These are phyloP conservation scores for Acestrorhynchus altus DNA, from an alignment of 2,797 vertebrate genomes.

Conservation along the genomic window DNA sequence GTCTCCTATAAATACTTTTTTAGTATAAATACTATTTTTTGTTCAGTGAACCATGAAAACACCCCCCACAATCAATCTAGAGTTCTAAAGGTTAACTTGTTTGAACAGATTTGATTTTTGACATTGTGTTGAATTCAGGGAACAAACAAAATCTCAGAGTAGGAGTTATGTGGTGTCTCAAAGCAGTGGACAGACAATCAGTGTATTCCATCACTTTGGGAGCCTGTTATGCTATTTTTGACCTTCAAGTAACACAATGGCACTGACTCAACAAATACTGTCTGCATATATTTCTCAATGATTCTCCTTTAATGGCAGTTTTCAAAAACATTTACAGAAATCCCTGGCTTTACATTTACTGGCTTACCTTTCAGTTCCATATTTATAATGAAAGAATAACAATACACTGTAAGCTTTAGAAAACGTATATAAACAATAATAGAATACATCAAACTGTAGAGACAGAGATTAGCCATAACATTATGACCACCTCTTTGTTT, in stretches of 20 bases:
- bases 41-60: too few species aligned
- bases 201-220: too few species aligned
- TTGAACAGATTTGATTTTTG: too few species aligned
- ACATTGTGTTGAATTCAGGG: too few species aligned
- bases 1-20: too few species aligned
- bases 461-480: not conserved
- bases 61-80: too few species aligned
- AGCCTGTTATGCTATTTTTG: not conserved
- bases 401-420: not conserved
- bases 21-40: too few species aligned
- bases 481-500: too few species aligned
- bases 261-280: not conserved
- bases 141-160: too few species aligned
- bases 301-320: not conserved
- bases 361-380: not conserved
- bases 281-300: not conserved
- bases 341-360: not conserved
- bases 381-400: not conserved
- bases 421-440: not conserved
- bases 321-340: not conserved
- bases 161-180: not conserved
- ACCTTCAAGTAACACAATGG: not conserved
- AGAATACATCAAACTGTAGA: not conserved
- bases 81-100: too few species aligned
- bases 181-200: too few species aligned